Evolutionary conservation across 1,140 invertebrate species (phyloP).

Genomic region (Phortica variegata): DNA sequence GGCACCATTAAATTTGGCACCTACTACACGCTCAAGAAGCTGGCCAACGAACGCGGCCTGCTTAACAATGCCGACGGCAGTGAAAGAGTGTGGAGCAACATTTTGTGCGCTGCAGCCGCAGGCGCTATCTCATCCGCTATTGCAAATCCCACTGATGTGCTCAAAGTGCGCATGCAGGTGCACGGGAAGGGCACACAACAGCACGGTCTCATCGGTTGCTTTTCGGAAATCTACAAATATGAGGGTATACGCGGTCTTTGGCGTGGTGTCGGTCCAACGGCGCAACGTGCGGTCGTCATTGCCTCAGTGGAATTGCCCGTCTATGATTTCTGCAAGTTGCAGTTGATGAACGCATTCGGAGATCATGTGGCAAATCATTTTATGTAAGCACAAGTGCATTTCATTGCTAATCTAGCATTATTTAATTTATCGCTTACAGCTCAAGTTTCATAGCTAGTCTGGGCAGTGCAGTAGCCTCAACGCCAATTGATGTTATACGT

Average conservation of each 20-base stretch:
- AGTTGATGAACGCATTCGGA: slow-evolving; percentile 70
- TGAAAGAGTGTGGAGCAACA: slow-evolving; percentile 77
- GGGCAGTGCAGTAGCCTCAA: slow-evolving; percentile 89
- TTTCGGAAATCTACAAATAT: slow-evolving; percentile 74
- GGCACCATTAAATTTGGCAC: slow-evolving; percentile 96
- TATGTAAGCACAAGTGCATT: slow-evolving; percentile 64
- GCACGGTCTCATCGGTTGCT: slow-evolving; percentile 70
- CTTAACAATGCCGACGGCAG: slow-evolving; percentile 61
- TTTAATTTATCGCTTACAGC: slow-evolving; percentile 59
- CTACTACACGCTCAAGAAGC: slow-evolving; percentile 86
- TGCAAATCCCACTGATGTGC: slow-evolving; percentile 95
- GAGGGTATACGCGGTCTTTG: slow-evolving; percentile 84
- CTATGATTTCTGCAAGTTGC: slow-evolving; percentile 87
- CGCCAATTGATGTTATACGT: slow-evolving; percentile 92
- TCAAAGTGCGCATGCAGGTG: slow-evolving; percentile 96
- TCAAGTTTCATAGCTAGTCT: slow-evolving; percentile 91
- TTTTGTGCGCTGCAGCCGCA: slow-evolving; percentile 78
- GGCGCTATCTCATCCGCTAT: slow-evolving; percentile 91
- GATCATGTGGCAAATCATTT: slow-evolving; percentile 86
- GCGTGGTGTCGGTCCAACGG: slow-evolving; percentile 88
- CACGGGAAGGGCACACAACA: slow-evolving; percentile 59
- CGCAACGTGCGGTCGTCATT: slow-evolving; percentile 87
- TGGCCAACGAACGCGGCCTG: slow-evolving; percentile 62
- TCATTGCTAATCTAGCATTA: not conserved
- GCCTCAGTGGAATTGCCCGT: slow-evolving; percentile 91